These are phyloP conservation scores for Tyrophagus putrescentiae DNA, from an alignment of 1,140 invertebrate genomes.

Conservation along the genomic window DNA sequence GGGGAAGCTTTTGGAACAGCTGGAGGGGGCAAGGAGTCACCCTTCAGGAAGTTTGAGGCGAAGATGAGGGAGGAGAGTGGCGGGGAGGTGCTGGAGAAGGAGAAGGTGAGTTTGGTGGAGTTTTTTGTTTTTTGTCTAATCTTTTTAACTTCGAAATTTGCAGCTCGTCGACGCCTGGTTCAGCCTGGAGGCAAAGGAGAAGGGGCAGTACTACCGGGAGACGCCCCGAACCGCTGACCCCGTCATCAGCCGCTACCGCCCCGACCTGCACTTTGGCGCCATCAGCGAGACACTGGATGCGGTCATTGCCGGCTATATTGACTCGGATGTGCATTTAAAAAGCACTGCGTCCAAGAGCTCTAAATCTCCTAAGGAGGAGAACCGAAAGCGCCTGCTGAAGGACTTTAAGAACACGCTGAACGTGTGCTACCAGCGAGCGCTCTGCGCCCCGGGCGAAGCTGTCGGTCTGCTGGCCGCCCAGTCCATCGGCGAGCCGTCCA, in stretches of 20 bases:
- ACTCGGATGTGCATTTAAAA: slow-evolving; percentile 27
- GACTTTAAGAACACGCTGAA: slow-evolving; percentile 54
- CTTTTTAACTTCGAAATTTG: slow-evolving; percentile 10
- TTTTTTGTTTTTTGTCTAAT: too few species aligned
- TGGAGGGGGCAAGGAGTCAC: slow-evolving; percentile 30
- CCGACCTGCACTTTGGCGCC: slow-evolving; percentile 58
- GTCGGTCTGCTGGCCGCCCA: slow-evolving; percentile 86
- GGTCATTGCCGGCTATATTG: slow-evolving; percentile 50
- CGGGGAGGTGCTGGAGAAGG: too few species aligned
- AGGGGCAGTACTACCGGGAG: background rate
- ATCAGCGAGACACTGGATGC: slow-evolving; percentile 54
- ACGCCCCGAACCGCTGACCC: slow-evolving; percentile 43
- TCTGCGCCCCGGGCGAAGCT: slow-evolving; percentile 78
- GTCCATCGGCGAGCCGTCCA: slow-evolving; percentile 64
- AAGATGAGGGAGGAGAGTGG: slow-evolving; percentile 24
- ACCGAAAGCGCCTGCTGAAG: background rate
- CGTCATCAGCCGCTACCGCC: slow-evolving; percentile 47
- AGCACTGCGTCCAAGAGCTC: too few species aligned
- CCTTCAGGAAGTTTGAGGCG: slow-evolving; percentile 23
- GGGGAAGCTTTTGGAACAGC: too few species aligned
- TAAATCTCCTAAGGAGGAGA: too few species aligned
- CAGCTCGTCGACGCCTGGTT: background rate
- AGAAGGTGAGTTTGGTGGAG: too few species aligned
- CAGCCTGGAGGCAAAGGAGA: slow-evolving; percentile 29
- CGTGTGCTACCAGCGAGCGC: slow-evolving; percentile 54